Conservation (phyloP, 2,113 vertebrate species). For the Nematolebias whitei region DNA sequence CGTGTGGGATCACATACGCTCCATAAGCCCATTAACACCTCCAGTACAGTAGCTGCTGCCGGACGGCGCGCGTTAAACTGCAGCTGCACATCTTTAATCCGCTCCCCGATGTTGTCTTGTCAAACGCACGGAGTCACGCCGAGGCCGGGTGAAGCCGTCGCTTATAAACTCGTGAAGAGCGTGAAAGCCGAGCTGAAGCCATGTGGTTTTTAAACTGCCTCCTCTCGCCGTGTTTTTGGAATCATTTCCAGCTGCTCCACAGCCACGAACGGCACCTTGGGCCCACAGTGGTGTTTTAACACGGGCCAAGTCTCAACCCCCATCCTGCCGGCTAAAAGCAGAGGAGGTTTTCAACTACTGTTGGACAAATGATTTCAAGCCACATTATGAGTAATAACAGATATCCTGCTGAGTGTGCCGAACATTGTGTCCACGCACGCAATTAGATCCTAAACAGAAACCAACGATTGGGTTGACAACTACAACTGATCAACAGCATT, state of each 20-base stretch:
- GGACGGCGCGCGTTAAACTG: conserved; percentile 21
- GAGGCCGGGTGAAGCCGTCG: conserved; percentile 64
- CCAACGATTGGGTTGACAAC: too few relatives aligned
- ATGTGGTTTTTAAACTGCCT: conserved; percentile 88
- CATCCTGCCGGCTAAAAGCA: conserved; percentile 54
- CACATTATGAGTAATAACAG: conserved; percentile 64
- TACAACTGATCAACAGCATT: too few relatives aligned
- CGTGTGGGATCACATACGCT: conserved; percentile 65
- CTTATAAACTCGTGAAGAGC: conserved; percentile 90
- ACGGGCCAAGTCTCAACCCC: conserved; percentile 72
- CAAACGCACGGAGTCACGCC: conserved; percentile 51
- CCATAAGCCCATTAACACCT: conserved; percentile 67
- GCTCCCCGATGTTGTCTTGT: conserved; percentile 39
- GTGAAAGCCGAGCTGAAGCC: conserved; percentile 88
- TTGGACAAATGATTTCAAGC: conserved; percentile 75
- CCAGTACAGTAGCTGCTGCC: conserved; percentile 53
- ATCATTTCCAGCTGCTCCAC: conserved; percentile 94
- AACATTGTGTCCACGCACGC: conserved; percentile 28
- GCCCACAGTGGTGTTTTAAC: conserved; percentile 76
- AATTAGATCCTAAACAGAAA: conserved; percentile 30
- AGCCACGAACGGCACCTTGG: conserved; percentile 81
- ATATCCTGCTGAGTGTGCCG: conserved; percentile 47
- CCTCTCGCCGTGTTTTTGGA: conserved; percentile 82
- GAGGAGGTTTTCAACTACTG: conserved; percentile 76
- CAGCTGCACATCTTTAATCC: conserved; percentile 37